Base-by-base conservation (phyloP, 1,140 invertebrate species). In the Tetragnatha versicolor region DNA sequence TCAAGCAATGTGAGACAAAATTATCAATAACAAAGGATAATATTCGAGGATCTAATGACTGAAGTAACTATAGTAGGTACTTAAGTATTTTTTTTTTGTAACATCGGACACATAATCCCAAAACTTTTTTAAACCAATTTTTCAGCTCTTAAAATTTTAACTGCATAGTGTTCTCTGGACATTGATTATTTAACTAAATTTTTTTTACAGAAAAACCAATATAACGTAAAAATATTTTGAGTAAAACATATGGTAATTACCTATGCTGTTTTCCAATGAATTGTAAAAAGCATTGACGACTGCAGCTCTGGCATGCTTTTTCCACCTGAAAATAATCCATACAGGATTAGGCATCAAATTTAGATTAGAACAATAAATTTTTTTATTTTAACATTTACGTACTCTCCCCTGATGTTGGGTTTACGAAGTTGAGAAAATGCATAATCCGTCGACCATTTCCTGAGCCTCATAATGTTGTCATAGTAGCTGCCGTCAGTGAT, bases 261-360 rank as follows among this genome's bases (percentile, higher is more conserved):
- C 92, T 83, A 94, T 94, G 82, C 91, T 93, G 83, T 94, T 94
- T 82, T 94, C 93, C 12, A 92, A 89, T 3, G 92, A 90, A 3
- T 91, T 92, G 83, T 95, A 94, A 85, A 91, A 94, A 1, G 93
- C 93, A 84, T 94, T 94, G 55, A 94, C 92, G 81, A 93, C 87
- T 4, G 93, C 92, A 2, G 92, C 91, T 14, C 90, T 87, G 20
- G 91, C 91, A 83, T 93, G 92, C 20, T 89, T 89, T 29, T 92
- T 86, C 93, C 93, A 94, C 22, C 82, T 82, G 35, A 7, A 45
- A 63, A 29, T 12, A 25, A 66, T n/a, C n/a, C 25, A 66, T 2
- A 47, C 10, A 17, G 1, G n/a, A n/a, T 31, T 58, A 31, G n/a
- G 53, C 17, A 58, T 5, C 29, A 65, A 22, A 3, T 27, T 31